Evolutionary conservation across 1,140 invertebrate species (phyloP), one percentile per base, ranked within the genome.

Genomic region (Prorops nasuta): DNA sequence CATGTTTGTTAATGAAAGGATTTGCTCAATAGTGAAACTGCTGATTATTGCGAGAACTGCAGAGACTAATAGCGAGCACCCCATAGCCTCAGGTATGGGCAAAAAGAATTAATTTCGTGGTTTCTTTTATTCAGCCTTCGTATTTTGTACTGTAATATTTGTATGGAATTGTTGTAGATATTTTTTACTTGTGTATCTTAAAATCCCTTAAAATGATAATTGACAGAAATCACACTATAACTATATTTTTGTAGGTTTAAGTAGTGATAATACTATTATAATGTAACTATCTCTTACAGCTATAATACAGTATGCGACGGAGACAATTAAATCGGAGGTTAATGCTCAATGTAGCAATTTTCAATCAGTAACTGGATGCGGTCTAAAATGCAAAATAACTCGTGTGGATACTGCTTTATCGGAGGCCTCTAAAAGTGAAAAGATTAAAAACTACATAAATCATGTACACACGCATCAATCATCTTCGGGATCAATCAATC

Each of bases 41-140:
- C 69, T 98, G 0, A 82, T 87, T 3, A 83, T 95, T 7, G 75
- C 96, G 20, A 92, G 91, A 0, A 88, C 90, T 2, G 95, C 96
- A 0, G 97, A 99, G 76, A 83, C 86, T 28, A 94, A 91, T 66
- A 97, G 94, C 53, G 97, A 99, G 72, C 97, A 99, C 80, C 96
- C 97, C 0, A 94, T 99, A 44, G 96, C 93, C 36, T 85, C 86
- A 22, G n/a, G n/a, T n/a, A n/a, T n/a, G n/a, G n/a, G n/a, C n/a
- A n/a, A n/a, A n/a, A n/a, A n/a, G n/a, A n/a, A n/a, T n/a, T n/a
- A n/a, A n/a, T n/a, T n/a, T n/a, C n/a, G n/a, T n/a, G n/a, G n/a
- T n/a, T n/a, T n/a, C n/a, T n/a, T n/a, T n/a, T n/a, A n/a, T n/a
- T n/a, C n/a, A n/a, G n/a, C n/a, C n/a, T n/a, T n/a, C n/a, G n/a